Evolutionary conservation across 1,140 invertebrate genomes (phyloP).

Genomic region (Papilio polyxenes): DNA sequence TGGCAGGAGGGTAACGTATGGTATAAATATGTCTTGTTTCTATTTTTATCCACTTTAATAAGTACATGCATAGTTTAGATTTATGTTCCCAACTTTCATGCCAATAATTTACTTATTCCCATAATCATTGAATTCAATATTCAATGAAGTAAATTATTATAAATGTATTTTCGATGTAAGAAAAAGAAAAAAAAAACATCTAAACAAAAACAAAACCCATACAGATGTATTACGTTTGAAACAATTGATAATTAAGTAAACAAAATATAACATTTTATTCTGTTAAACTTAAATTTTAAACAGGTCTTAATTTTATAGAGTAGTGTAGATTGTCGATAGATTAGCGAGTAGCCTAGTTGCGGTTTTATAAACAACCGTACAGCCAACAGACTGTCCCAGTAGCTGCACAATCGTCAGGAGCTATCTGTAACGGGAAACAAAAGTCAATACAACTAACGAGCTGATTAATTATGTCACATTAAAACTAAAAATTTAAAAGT

Average conservation of each 20-base stretch:
- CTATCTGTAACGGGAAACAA: conserved; percentile 15
- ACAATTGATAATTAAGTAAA: background rate
- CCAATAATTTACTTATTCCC: no score
- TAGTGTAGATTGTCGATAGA: conserved; percentile 18
- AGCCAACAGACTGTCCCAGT: background rate
- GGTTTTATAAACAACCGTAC: conserved; percentile 30
- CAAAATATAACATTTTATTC: background rate
- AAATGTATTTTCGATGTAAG: no score
- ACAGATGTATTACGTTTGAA: background rate
- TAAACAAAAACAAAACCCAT: background rate
- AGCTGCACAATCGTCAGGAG: conserved; percentile 14
- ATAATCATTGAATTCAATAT: no score
- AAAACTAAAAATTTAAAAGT: background rate
- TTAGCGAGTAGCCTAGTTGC: conserved; percentile 27
- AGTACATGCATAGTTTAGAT: no score
- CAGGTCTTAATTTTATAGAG: background rate
- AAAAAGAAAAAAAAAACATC: no score
- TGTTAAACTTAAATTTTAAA: background rate
- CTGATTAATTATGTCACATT: background rate
- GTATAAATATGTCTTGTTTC: no score
- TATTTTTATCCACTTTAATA: no score
- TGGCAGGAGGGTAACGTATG: background rate
- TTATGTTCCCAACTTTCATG: no score
- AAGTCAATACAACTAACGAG: background rate
- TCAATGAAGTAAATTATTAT: no score